Base-by-base conservation (phyloP, 2,888 invertebrate genomes). In the Melieria picta region DNA sequence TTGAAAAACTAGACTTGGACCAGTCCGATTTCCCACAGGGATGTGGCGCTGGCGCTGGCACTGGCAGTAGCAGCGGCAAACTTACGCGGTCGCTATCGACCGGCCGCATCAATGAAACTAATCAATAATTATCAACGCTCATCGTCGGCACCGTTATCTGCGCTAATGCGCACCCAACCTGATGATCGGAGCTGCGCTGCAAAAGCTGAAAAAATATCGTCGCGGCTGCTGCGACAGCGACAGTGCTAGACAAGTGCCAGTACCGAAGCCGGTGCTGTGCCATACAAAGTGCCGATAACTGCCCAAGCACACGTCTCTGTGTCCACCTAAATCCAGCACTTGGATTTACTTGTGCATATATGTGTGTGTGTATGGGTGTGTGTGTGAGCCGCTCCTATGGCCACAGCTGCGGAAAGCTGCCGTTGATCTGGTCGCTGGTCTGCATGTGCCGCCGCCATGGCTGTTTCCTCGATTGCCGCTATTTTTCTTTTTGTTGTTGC, bases 61-160 rank as follows among this genome's bases (percentile, higher is more conserved):
- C 43, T 47, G 45, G 16, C 56, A 52, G 69, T 1, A 9, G n/a
- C 62, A 16, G 68, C 47, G 55, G 46, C 56, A 52, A 61, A 55
- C 62, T 61, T 61, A 43, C 45, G 48, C 56, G 56, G 48, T 63
- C 52, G 61, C 62, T 56, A 47, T 69, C 55, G 62, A 42, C 63
- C 52, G 48, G 43, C 62, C 13, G 55, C 55, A 69, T 69, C 62
- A 69, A 63, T 62, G 69, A 62, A 69, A 69, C 69, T 62, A 63
- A 69, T 69, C 62, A 69, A 69, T 69, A 63, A 69, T 69, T 69
- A 69, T 69, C 63, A 46, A n/a, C n/a, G 63, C 63, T 62, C 62
- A 69, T 69, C 69, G 63, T 52, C 16, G 56, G 56, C 56, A 69
- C 69, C 69, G 69, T 69, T 69, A 69, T 69, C 63, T 69, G 61